Evolutionary conservation across 2,797 vertebrate genomes (phyloP), one percentile per base, ranked within the genome.

Genomic region (Microctenopoma steveboyesi): DNA sequence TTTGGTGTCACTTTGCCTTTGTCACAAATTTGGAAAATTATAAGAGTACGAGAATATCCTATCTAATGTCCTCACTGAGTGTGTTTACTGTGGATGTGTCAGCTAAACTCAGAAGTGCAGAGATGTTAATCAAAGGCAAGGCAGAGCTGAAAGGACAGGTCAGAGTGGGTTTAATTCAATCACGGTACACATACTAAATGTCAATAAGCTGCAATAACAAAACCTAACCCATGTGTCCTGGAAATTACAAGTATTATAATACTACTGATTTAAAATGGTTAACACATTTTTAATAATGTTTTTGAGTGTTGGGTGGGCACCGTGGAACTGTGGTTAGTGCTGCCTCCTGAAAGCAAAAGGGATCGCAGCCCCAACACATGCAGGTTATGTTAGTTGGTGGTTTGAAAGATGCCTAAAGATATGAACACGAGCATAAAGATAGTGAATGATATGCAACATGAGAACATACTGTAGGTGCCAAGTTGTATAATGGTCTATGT

Each of bases 61-160:
- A 16, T 58, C 45, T 33, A 22, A 30, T 30, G 28, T 30, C 5
- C 28, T 6, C 28, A 37, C 49, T 27, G 51, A 56, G 60, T 25
- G 9, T 16, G 48, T 25, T 48, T 30, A 22, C 33, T 18, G 27
- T 56, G 49, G 16, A 61, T 52, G 61, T 71, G 47, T 77, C 55
- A 28, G 5, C 45, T 64, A 47, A 66, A 63, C 7, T 65, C 16
- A 43, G 40, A 1, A 0, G 46, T 5, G 51, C 58, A 42, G 56
- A 12, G 11, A 33, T 40, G 22, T 50, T 27, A 43, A 56, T 67
- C 15, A 66, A 62, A 68, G 51, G 40, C 7, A 28, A 15, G 11
- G 42, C 25, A 42, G 12, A 64, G 35, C 15, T n/a, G 14, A 60
- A 48, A 59, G 56, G 28, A 16, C 40, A 45, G 25, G 10, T 40